Base-by-base conservation (phyloP, 2,113 vertebrate genomes). In the Barnardius zonarius region DNA sequence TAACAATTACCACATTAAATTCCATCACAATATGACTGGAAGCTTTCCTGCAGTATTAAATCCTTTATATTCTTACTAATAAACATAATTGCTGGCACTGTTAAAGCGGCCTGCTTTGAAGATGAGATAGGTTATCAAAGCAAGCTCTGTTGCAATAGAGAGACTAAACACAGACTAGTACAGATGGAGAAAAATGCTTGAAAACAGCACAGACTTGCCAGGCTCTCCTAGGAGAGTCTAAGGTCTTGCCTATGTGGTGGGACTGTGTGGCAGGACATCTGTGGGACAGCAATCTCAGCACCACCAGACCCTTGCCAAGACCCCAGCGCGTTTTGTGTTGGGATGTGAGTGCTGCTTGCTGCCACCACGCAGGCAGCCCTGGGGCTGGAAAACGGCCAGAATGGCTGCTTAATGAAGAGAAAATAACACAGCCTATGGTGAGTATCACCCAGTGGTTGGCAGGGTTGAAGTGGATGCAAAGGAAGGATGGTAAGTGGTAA, bases 121-220 rank as follows among this genome's bases (percentile, higher is more conserved):
- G 86, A 69, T 48, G 67, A 78, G 76, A 73, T 25, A 90, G 46
- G 37, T 63, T 93, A 91, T 82, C 80, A 86, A 87, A 92, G 49
- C 1, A 4, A 83, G 55, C 54, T 78, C 78, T 96, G 87, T 66
- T 86, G 77, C 74, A 63, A 84, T 13, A 25, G 52, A 80, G 83
- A 49, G 70, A 75, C 63, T 95, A 81, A 83, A 86, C 81, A 49
- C 37, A 68, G 35, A 46, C 46, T 77, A 24, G 17, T 30, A 51
- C 37, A 81, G 28, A 82, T 48, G 35, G 33, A 78, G 73, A 39
- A 54, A 93, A 83, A 67, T 5, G 24, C 61, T 57, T 90, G 64
- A 48, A 83, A 90, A 39, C 20, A 7, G 11, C 16, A 9, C 16
- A 54, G 83, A 13, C 27, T 54, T 75, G 66, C 62, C 51, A 74